These are phyloP conservation scores for Avahi laniger DNA, from an alignment of 2,797 vertebrate species.

Conservation along the genomic window DNA sequence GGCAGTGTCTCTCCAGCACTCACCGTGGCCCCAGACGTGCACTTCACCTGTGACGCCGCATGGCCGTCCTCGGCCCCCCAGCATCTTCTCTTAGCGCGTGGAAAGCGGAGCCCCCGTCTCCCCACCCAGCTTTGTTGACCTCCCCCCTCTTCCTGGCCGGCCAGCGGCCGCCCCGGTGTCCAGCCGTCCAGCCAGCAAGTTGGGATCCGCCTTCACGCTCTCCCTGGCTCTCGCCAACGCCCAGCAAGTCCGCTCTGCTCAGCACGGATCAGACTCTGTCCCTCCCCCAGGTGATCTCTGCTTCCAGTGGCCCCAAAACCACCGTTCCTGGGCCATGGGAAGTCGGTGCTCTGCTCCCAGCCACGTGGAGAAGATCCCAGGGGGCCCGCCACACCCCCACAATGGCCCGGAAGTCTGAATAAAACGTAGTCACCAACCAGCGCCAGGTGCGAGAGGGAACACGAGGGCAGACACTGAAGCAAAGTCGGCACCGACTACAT, in stretches of 20 bases:
- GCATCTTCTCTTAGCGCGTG: neutral
- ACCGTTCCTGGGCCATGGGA: neutral
- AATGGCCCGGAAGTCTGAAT: neutral
- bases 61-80: too few relatives aligned
- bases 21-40: too few relatives aligned
- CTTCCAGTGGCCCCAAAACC: neutral
- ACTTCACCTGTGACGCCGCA: too few relatives aligned
- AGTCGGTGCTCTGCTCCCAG: neutral
- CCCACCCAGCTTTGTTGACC: neutral
- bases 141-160: too few relatives aligned
- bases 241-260: neutral
- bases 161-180: neutral
- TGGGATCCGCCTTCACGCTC: neutral
- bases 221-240: neutral
- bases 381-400: rapidly evolving
- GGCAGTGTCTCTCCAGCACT: neutral
- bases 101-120: neutral
- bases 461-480: neutral
- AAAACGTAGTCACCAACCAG: neutral
- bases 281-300: neutral
- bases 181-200: neutral
- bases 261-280: neutral
- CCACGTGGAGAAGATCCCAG: neutral
- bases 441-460: neutral
- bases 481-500: neutral